Conservation (phyloP, 2,888 invertebrate species). For the Sicus ferrugineus region DNA sequence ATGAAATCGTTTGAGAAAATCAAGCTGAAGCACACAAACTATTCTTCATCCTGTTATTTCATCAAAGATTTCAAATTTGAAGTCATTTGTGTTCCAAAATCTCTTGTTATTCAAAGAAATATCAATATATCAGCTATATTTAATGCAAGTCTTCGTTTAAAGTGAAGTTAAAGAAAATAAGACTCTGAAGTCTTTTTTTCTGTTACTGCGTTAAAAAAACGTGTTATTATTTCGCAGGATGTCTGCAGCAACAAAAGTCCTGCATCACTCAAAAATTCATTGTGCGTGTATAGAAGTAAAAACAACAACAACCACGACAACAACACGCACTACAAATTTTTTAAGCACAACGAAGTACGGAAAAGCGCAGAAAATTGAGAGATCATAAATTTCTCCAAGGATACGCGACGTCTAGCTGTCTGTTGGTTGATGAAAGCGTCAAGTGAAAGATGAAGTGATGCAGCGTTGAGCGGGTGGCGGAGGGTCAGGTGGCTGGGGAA, state of each 20-base stretch:
- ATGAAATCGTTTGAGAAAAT: no score
- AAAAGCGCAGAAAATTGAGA: constrained; percentile 18
- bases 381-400: constrained; percentile 19
- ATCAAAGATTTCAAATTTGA: no score
- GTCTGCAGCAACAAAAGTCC: neutral
- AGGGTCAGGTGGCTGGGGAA: neutral
- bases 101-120: no score
- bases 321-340: neutral
- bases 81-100: no score
- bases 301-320: neutral
- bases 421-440: neutral
- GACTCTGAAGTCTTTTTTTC: neutral
- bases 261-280: neutral
- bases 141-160: no score
- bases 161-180: no score
- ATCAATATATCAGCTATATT: no score
- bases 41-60: no score
- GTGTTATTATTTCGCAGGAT: neutral
- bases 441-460: neutral
- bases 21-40: no score
- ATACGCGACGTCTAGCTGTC: neutral
- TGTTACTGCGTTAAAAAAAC: neutral
- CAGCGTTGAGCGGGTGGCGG: neutral
- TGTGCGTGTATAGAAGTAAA: neutral
- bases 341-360: neutral